Percentiles rank a stretch among this genome's conserved stretches.
Evolutionary conservation across 2,888 invertebrate genomes (phyloP).

Genomic region (Andrena camellia): DNA sequence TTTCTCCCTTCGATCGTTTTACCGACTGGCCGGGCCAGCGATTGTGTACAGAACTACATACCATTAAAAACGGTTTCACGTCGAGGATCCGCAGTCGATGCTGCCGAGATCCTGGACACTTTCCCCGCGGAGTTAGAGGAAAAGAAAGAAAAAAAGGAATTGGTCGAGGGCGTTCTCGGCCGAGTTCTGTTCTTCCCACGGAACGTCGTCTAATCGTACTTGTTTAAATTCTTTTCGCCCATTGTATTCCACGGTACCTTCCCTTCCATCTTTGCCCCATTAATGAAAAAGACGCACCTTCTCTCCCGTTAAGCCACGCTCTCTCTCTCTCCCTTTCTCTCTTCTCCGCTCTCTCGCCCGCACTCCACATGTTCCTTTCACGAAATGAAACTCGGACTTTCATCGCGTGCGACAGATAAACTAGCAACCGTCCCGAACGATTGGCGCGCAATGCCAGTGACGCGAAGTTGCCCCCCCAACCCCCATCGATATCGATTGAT

Average conservation of each 20-base stretch:
- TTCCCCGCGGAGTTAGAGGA: constrained; percentile 1
- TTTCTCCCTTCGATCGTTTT: constrained; percentile 17
- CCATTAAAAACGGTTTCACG: constrained; percentile 36
- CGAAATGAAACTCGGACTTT: constrained; percentile 54
- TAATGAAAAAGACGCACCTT: constrained; percentile 51
- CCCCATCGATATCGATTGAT: constrained; percentile 1
- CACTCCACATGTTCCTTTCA: constrained; percentile 26
- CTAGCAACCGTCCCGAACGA: constrained; percentile 63
- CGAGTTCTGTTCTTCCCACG: constrained; percentile 44
- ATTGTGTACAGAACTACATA: constrained; percentile 42
- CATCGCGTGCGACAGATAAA: constrained; percentile 67
- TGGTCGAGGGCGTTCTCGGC: constrained; percentile 64
- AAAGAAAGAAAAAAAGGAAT: constrained; percentile 28
- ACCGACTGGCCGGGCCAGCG: constrained; percentile 28
- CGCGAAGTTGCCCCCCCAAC: neutral
- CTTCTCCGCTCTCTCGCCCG: constrained; percentile 14
- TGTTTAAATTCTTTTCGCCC: constrained; percentile 62
- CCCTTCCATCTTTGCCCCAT: constrained; percentile 34
- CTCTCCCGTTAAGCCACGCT: constrained; percentile 14
- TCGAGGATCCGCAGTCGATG: constrained; percentile 21
- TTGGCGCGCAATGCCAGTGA: constrained; percentile 9
- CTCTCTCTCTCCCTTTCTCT: constrained; percentile 28
- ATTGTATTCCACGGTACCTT: constrained; percentile 45
- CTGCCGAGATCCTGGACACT: constrained; percentile 22
- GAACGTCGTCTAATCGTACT: constrained; percentile 68